Conservation (phyloP, 2,113 vertebrate genomes). For the Otis tarda region DNA sequence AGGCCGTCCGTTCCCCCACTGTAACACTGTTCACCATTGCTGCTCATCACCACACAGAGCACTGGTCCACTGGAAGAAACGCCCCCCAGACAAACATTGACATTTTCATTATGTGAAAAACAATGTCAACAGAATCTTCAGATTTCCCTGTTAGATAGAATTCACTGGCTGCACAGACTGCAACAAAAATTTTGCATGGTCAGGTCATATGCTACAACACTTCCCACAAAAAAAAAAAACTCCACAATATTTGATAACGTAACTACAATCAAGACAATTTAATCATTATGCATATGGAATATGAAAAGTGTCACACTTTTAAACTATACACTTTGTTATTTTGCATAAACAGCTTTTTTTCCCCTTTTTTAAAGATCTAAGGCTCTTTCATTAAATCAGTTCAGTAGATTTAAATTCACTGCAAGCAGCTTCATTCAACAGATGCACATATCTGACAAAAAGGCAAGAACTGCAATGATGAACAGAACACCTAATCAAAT, state of each 20-base stretch:
- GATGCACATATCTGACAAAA: not conserved
- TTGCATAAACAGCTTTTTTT: not conserved
- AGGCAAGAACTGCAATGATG: not conserved
- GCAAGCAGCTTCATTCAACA: not conserved
- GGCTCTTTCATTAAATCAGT: not conserved
- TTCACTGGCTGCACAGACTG: not conserved
- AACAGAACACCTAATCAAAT: not conserved
- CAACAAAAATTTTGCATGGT: not conserved
- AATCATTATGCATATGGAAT: not conserved
- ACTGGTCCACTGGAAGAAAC: constrained; percentile 86
- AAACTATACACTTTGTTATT: not conserved
- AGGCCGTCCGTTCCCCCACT: constrained; percentile 92
- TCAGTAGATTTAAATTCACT: not conserved
- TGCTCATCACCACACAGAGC: constrained; percentile 97
- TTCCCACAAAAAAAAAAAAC: not conserved
- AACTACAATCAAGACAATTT: not conserved
- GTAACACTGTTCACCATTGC: constrained; percentile 94
- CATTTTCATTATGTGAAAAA: not conserved
- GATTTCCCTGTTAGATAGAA: not conserved
- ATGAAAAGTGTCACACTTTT: not conserved
- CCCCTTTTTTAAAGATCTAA: not conserved
- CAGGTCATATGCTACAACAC: not conserved
- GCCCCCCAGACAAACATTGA: not conserved
- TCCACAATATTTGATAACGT: not conserved
- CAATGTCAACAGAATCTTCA: not conserved